phyloP scores from a whole-genome alignment of 1,140 invertebrate species.

The Drosophila triauraria region DNA sequence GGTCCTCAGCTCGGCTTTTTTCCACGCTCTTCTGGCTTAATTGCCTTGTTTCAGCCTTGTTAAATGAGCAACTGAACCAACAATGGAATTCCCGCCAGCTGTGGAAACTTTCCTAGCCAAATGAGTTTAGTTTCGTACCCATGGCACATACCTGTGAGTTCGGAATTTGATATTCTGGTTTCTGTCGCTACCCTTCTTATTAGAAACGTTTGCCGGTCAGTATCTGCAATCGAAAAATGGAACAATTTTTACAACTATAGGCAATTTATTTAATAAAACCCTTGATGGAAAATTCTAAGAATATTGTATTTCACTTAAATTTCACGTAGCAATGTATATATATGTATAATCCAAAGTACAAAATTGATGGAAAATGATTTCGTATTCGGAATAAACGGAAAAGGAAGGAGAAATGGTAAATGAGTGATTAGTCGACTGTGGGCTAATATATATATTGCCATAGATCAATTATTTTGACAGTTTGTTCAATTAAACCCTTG shows the following conservation, averaged over 20 bases:
- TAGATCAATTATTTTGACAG: constrained; percentile 6
- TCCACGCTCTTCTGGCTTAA: constrained; percentile 3
- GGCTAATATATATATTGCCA: too few species aligned
- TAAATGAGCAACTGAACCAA: constrained; percentile 29
- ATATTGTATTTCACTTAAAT: too few species aligned
- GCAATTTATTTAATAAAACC: constrained; percentile 12
- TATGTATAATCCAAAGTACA: constrained; percentile 6
- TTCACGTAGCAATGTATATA: too few species aligned
- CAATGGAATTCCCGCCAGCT: constrained; percentile 16
- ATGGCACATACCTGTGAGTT: neutral
- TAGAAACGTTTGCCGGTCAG: neutral
- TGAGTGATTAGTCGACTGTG: constrained; percentile 20
- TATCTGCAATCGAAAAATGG: constrained; percentile 12
- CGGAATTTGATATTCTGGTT: neutral
- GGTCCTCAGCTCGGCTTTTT: neutral
- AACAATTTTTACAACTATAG: constrained; percentile 15
- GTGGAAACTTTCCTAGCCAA: neutral
- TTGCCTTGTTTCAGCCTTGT: constrained; percentile 28
- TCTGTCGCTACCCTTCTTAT: neutral
- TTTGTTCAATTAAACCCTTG: neutral
- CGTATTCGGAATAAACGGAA: neutral
- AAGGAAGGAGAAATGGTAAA: neutral
- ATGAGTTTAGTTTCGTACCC: constrained; percentile 13
- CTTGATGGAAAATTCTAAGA: neutral
- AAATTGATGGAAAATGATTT: neutral